These are phyloP conservation scores for Procavia capensis DNA, from an alignment of 2,113 vertebrate species.

Conservation along the genomic window DNA sequence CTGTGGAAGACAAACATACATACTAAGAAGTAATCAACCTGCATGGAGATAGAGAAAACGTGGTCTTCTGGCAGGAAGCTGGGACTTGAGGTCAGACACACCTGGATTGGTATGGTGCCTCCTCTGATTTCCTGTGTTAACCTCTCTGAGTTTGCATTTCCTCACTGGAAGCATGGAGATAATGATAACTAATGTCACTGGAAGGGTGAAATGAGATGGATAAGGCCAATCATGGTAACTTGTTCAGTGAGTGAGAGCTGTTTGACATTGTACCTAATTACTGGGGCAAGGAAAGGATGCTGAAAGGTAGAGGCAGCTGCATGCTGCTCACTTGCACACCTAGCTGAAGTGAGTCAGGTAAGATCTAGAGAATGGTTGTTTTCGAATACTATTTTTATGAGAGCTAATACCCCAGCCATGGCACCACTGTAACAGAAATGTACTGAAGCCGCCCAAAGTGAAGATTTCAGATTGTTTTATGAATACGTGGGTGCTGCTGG, in stretches of 20 bases:
- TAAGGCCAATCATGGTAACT: neutral
- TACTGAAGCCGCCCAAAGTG: neutral
- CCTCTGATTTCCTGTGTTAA: neutral
- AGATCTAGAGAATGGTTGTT: neutral
- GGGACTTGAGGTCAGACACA: neutral
- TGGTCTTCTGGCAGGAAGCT: neutral
- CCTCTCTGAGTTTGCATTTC: neutral
- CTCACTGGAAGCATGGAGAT: neutral
- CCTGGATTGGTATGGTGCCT: neutral
- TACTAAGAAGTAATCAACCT: constrained; percentile 18
- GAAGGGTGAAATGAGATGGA: neutral
- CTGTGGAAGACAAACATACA: neutral
- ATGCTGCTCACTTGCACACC: neutral
- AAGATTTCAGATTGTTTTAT: neutral
- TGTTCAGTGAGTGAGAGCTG: neutral
- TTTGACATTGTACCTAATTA: fast-evolving
- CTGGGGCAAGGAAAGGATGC: neutral
- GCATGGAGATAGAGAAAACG: neutral
- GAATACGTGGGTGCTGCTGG: neutral
- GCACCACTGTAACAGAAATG: neutral
- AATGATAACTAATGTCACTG: neutral
- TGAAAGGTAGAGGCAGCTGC: neutral
- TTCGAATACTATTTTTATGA: neutral
- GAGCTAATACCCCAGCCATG: neutral
- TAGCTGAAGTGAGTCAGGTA: neutral